Percentiles rank a stretch among this genome's conserved stretches.
These are phyloP conservation scores for Diabrotica undecimpunctata DNA, from an alignment of 1,140 invertebrate genomes.

Conservation along the genomic window DNA sequence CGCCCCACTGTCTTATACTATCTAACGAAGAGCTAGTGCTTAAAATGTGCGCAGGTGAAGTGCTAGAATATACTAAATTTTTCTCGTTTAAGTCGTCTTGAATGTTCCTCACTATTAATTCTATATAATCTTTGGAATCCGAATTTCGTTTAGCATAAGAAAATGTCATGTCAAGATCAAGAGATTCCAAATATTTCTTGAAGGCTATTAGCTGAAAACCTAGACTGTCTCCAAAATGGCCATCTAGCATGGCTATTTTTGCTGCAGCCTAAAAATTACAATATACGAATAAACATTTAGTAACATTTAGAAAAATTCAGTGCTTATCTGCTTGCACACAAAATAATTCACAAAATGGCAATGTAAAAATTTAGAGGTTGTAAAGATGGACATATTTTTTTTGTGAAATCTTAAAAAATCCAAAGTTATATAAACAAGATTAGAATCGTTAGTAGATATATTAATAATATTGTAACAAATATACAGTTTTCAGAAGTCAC, in stretches of 20 bases:
- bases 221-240: slow-evolving; percentile 48
- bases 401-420: too few species aligned
- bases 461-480: too few species aligned
- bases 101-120: slow-evolving; percentile 35
- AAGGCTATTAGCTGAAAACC: slow-evolving; percentile 48
- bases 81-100: slow-evolving; percentile 37
- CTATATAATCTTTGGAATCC: slow-evolving; percentile 31
- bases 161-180: slow-evolving; percentile 30
- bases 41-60: slow-evolving; percentile 40
- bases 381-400: too few species aligned
- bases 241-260: slow-evolving; percentile 47
- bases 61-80: slow-evolving; percentile 23
- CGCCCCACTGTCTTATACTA: slow-evolving; percentile 43
- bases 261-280: slow-evolving; percentile 41
- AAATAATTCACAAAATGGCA: too few species aligned
- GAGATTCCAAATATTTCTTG: slow-evolving; percentile 37
- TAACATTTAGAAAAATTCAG: too few species aligned
- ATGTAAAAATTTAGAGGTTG: too few species aligned
- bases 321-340: too few species aligned
- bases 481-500: too few species aligned
- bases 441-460: too few species aligned
- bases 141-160: slow-evolving; percentile 30
- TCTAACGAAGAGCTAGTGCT: slow-evolving; percentile 45
- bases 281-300: too few species aligned
- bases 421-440: too few species aligned